Evolutionary conservation across 2,888 invertebrate species (phyloP), one percentile per base, ranked within the genome.

Genomic region (Drosophila setosimentum): DNA sequence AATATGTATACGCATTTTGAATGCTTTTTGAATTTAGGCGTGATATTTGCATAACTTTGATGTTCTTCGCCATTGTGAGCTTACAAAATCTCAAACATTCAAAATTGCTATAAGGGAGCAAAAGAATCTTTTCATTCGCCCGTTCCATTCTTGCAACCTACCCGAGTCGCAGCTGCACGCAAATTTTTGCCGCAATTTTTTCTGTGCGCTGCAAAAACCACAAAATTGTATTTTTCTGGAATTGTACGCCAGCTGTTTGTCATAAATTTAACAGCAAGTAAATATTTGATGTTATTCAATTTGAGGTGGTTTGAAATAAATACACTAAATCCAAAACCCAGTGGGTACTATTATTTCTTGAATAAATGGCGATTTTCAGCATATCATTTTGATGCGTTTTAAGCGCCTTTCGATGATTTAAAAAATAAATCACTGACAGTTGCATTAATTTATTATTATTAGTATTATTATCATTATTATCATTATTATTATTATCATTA

Each of bases 211-310:
- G 16, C 24, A 18, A 35, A 66, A 53, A 24, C 35, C 50, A 57
- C 27, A 58, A 40, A 29, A 54, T 29, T 6, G 37, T 18, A 53
- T 80, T 81, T 87, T 73, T 76, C 80, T 66, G 58, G 69, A 73
- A 83, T 87, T 85, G 67, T 73, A 71, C 78, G 75, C 64, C 63
- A 68, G 54, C 58, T 60, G 75, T 69, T 67, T 78, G 89, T 74
- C 89, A 85, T 85, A 89, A 89, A 85, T 89, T 81, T 70, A 81
- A 87, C 79, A 87, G 84, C 74, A 73, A 76, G 76, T 89, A 89
- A 89, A 85, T 85, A 89, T 89, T 88, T 88, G 71, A 86, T 84
- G 75, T 72, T 79, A 78, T 78, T 73, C 71, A 55, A 66, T 67
- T 53, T 49, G 48, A 42, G 37, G 18, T 32, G 40, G 30, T 64